Conservation (phyloP, 2,888 invertebrate genomes). For the Spisula solida region DNA sequence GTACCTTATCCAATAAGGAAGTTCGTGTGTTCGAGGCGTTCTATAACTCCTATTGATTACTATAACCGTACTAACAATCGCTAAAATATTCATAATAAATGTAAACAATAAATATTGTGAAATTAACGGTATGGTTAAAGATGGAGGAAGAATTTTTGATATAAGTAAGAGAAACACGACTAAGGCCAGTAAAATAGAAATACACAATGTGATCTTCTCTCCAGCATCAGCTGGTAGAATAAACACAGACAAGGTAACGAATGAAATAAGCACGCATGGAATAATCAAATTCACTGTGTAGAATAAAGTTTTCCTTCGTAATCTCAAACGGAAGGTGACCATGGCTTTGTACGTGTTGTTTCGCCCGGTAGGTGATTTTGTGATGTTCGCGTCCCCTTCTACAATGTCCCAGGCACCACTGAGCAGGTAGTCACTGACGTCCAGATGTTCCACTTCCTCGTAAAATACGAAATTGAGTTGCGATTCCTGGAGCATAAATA, state of each 20-base stretch:
- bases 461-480: conserved; percentile 81
- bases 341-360: conserved; percentile 69
- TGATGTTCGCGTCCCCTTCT: conserved; percentile 77
- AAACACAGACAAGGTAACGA: conserved; percentile 98
- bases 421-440: conserved; percentile 84
- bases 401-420: conserved; percentile 86
- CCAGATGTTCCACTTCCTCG: conserved; percentile 75
- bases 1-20: conserved; percentile 98
- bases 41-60: conserved; percentile 99
- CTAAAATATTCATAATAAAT: conserved; percentile 99
- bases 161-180: conserved; percentile 99
- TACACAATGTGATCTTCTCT: conserved; percentile 94
- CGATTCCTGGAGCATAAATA: conserved; percentile 52
- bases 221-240: conserved; percentile 99
- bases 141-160: conserved; percentile 99
- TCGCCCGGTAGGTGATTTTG: conserved; percentile 54
- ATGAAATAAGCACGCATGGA: conserved; percentile 99
- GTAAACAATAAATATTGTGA: conserved; percentile 99
- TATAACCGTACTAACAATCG: conserved; percentile 98
- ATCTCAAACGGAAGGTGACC: conserved; percentile 98
- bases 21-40: conserved; percentile 97
- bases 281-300: conserved; percentile 99
- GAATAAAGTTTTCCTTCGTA: conserved; percentile 98
- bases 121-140: conserved; percentile 98
- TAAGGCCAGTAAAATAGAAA: conserved; percentile 99